Percentiles rank a stretch among this genome's conserved stretches.
phyloP scores from a whole-genome alignment of 2,113 vertebrate species.

The Apodemus speciosus region DNA sequence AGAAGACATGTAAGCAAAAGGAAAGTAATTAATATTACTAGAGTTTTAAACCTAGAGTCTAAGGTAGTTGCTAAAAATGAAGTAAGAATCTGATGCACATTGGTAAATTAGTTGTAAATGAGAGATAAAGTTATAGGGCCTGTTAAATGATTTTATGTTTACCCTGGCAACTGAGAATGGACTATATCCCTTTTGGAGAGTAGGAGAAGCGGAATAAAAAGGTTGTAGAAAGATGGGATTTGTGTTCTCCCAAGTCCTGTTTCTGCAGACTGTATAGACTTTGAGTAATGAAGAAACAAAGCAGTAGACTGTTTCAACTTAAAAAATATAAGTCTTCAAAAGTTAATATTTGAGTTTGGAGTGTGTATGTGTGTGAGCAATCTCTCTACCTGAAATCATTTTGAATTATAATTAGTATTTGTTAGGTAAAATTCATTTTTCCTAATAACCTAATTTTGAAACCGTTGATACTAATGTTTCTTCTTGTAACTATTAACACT shows the following conservation, averaged over 20 bases:
- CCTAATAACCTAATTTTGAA: slow-evolving; percentile 38
- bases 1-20: not conserved
- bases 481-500: slow-evolving; percentile 38
- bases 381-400: not conserved
- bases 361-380: not conserved
- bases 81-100: not conserved
- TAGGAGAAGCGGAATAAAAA: slow-evolving; percentile 35
- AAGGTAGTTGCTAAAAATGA: not conserved
- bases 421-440: slow-evolving; percentile 47
- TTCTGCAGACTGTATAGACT: not conserved
- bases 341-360: not conserved
- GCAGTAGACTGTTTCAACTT: slow-evolving; percentile 9
- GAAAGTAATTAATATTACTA: slow-evolving; percentile 26
- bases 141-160: slow-evolving; percentile 27
- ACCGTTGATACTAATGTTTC: slow-evolving; percentile 1
- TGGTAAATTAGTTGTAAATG: slow-evolving; percentile 33
- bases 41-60: slow-evolving; percentile 17
- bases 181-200: slow-evolving; percentile 3
- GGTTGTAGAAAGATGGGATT: not conserved
- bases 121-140: not conserved
- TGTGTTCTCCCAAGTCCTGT: not conserved
- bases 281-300: slow-evolving; percentile 18
- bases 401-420: slow-evolving; percentile 40
- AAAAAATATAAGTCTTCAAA: slow-evolving; percentile 51
- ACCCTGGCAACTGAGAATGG: not conserved